Evolutionary conservation across 2,888 invertebrate genomes (phyloP), one percentile per base, ranked within the genome.

Genomic region (Drosophila vallismaia): DNA sequence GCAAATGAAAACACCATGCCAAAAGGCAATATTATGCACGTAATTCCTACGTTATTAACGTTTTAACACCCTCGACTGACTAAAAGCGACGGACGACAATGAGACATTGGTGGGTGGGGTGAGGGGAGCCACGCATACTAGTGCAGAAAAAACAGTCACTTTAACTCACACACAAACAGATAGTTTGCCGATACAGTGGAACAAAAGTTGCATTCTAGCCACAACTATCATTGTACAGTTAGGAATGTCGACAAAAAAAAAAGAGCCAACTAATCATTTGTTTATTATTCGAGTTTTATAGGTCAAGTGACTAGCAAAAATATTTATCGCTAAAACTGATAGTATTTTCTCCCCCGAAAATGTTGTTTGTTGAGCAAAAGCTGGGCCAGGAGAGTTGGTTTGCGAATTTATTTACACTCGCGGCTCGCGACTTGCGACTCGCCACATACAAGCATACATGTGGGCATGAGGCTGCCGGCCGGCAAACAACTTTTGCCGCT

Each of bases 41-140:
- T 70, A 70, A 72, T 76, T 81, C 78, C 79, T 33, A 54, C 72
- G 48, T 72, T 38, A 67, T 74, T 78, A 49, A n/a, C 40, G 38
- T 42, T 51, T 42, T 40, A 51, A 73, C 83, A 79, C 83, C 74
- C 76, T 68, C 64, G 48, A 50, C 54, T 58, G 48, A 50, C 54
- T 58, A 24, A 31, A 28, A 40, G 24, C 44, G 44, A 24, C 24
- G 19, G 40, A 6, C 7, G 9, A 12, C 40, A n/a, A 5, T 10
- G 10, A 10, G 33, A 10, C 10, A 10, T 33, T 33, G 33, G 36
- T 31, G 31, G 31, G 48, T 48, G 48, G n/a, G 53, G 60, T 51
- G 50, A 55, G 31, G 36, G 38, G 59, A 33, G 51, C n/a, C 2
- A 38, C 45, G 46, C 36, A 31, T 19, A 44, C 50, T 33, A 28